Percentiles rank a stretch among this genome's conserved stretches.
phyloP scores from a whole-genome alignment of 2,888 invertebrate species.

The Drosophila fungiperda region DNA sequence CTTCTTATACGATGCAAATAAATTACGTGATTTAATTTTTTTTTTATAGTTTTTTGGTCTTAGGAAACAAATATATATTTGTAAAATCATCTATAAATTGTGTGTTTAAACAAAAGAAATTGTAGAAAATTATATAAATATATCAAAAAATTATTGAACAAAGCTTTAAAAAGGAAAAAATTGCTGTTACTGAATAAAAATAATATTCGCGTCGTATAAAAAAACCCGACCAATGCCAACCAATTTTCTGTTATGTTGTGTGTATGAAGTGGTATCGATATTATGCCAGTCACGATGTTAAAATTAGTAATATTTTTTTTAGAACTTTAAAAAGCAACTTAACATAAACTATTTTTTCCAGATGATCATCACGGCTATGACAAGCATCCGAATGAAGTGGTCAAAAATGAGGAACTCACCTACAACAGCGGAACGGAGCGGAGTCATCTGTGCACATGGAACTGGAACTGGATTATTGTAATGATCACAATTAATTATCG shows the following conservation, averaged over 20 bases:
- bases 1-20: neutral
- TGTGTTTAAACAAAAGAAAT: neutral
- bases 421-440: slow-evolving; percentile 86
- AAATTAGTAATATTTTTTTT: neutral
- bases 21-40: neutral
- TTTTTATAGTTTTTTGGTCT: neutral
- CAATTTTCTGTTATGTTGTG: neutral
- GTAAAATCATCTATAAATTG: neutral
- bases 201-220: neutral
- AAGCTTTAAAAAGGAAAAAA: neutral
- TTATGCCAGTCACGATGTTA: neutral
- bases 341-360: slow-evolving; percentile 72
- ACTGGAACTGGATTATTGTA: neutral
- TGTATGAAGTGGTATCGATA: neutral
- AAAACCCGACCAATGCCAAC: neutral
- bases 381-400: slow-evolving; percentile 95
- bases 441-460: slow-evolving; percentile 1
- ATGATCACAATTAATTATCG: slow-evolving; percentile 36
- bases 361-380: slow-evolving; percentile 90
- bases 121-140: no score
- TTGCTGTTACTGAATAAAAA: neutral
- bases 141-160: no score
- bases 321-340: neutral
- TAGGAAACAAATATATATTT: neutral
- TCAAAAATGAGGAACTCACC: slow-evolving; percentile 96